Base-by-base conservation (phyloP, 2,113 vertebrate species). In the Rafetus swinhoei region DNA sequence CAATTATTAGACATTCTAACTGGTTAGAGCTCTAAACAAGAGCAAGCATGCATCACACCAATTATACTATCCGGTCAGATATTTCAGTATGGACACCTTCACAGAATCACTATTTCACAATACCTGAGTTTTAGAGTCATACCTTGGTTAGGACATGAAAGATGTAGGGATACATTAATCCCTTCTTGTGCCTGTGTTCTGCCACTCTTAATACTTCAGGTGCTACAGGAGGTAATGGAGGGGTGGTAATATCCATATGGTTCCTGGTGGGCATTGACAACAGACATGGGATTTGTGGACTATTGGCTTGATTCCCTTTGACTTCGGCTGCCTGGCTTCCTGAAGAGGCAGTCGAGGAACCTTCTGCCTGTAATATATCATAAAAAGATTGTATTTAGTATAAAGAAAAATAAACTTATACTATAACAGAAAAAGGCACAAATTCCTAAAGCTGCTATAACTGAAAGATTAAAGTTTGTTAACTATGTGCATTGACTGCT, bases 201-300 rank as follows among this genome's bases (percentile, higher is more conserved):
- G 99, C 99, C 93, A 99, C 99, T 97, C 99, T 98, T 95, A 99
- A 98, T 97, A 99, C 99, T 98, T 99, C 99, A 3, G 99, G 99
- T 84, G 99, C 99, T 72, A 99, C 98, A 0, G 97, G 97, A 88
- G 99, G 99, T 96, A 99, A 98, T 85, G 99, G 99, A 35, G 99
- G 99, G 74, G 99, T 99, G 79, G 99, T 99, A 95, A 99, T 99
- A 97, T 99, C 99, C 99, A 99, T 99, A 98, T 99, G 99, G 98
- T 99, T 99, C 97, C 99, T 98, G 80, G 99, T 99, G 93, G 99
- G 99, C 99, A 99, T 99, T 77, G 99, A 99, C 92, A 99, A 97
- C 91, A 99, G 98, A 92, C 99, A 99, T 2, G 99, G 99, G 97
- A 99, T 99, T 84, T 99, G 98, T 94, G 98, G 94, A 69, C 98